Percentiles rank a stretch among this genome's conserved stretches.
These are phyloP conservation scores for Catostomus latipinnis DNA, from an alignment of 2,797 vertebrate genomes.

Conservation along the genomic window DNA sequence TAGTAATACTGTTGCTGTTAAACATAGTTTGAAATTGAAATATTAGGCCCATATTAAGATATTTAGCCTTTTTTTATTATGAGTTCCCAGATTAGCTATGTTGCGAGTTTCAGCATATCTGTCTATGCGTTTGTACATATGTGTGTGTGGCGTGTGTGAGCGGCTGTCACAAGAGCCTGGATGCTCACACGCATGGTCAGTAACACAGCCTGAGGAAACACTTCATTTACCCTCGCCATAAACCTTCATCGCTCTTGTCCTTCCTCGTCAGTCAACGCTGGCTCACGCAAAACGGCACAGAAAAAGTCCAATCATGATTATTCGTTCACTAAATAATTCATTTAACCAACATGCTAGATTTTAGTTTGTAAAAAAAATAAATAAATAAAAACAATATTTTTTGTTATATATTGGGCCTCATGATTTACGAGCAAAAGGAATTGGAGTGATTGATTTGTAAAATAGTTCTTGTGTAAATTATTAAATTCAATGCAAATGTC, in stretches of 20 bases:
- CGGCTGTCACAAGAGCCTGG: slow-evolving; percentile 78
- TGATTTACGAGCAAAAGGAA: background rate
- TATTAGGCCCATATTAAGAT: slow-evolving; percentile 1
- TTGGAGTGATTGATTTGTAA: no score
- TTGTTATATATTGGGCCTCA: background rate
- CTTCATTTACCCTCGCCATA: slow-evolving; percentile 82
- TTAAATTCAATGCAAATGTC: background rate
- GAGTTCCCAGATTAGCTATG: slow-evolving; percentile 38
- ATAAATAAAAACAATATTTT: background rate
- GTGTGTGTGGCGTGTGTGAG: slow-evolving; percentile 40
- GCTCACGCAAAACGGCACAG: slow-evolving; percentile 74
- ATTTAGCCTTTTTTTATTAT: slow-evolving; percentile 36
- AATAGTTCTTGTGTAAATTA: no score
- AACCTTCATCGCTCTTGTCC: slow-evolving; percentile 81
- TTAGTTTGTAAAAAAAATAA: background rate
- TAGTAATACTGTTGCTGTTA: slow-evolving; percentile 17
- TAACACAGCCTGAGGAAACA: slow-evolving; percentile 82
- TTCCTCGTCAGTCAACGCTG: slow-evolving; percentile 81
- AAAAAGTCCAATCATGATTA: slow-evolving; percentile 76
- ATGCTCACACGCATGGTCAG: slow-evolving; percentile 85
- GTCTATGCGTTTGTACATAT: background rate
- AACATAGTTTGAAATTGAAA: slow-evolving; percentile 10
- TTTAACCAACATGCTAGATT: slow-evolving; percentile 6
- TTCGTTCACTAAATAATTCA: slow-evolving; percentile 68
- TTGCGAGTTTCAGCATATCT: slow-evolving; percentile 17